Evolutionary conservation across 1,140 invertebrate species (phyloP).

Genomic region (Arion vulgaris): DNA sequence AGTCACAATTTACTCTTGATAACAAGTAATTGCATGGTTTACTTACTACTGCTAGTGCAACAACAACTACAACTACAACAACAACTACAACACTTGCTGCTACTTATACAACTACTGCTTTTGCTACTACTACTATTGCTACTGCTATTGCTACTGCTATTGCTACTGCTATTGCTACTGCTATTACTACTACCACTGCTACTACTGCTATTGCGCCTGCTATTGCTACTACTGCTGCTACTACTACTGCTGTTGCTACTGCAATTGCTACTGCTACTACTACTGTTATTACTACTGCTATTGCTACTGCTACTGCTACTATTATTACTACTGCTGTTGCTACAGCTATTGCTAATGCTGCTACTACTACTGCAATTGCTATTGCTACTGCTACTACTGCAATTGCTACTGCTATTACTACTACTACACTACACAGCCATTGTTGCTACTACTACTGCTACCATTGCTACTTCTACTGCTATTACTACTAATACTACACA

Average conservation of each 20-base stretch:
- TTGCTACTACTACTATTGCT: neutral
- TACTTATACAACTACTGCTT: neutral
- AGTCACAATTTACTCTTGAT: no score
- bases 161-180: constrained; percentile 3
- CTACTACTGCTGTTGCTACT: constrained; percentile 20
- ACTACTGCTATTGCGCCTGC: constrained; percentile 13
- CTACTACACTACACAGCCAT: constrained; percentile 1
- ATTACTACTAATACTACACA: constrained; percentile 10
- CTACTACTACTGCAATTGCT: constrained; percentile 16
- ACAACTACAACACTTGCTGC: no score
- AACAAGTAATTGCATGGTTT: no score
- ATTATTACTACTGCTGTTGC: constrained; percentile 12
- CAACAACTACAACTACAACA: no score
- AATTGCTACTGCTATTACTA: constrained; percentile 16
- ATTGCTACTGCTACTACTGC: constrained; percentile 15
- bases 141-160: neutral
- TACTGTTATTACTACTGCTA: constrained; percentile 13
- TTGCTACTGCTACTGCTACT: constrained; percentile 19
- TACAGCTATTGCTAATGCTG: constrained; percentile 1
- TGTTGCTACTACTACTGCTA: constrained; percentile 13
- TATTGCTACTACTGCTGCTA: constrained; percentile 20
- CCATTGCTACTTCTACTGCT: constrained; percentile 17
- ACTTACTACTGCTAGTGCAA: no score
- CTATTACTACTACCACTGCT: constrained; percentile 21
- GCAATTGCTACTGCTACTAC: constrained; percentile 14